Evolutionary conservation across 2,797 vertebrate genomes (phyloP).

Genomic region (Aplochiton taeniatus): DNA sequence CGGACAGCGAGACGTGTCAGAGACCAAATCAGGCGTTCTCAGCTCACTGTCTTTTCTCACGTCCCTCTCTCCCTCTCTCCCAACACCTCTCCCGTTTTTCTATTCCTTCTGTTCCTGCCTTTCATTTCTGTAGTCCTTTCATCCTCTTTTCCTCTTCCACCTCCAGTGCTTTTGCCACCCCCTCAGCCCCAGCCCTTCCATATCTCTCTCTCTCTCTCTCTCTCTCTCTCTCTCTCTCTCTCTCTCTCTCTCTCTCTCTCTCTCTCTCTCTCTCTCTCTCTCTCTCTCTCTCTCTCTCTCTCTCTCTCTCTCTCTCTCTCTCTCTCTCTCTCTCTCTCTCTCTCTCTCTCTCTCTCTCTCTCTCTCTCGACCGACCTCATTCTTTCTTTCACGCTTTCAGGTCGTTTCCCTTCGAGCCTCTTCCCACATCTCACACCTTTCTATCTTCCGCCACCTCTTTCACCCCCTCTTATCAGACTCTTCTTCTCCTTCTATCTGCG

Average conservation of each 20-base stretch:
- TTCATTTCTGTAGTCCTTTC: too few species aligned
- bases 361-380: too few species aligned
- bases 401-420: neutral
- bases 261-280: slow-evolving; percentile 2
- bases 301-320: neutral
- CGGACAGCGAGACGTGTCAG: too few species aligned
- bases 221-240: neutral
- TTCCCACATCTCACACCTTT: slow-evolving; percentile 31
- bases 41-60: too few species aligned
- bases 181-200: too few species aligned
- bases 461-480: neutral
- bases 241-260: neutral
- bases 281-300: too few species aligned
- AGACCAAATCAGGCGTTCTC: too few species aligned
- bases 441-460: slow-evolving; percentile 22
- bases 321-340: neutral
- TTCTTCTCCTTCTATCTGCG: neutral
- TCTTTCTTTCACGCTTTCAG: neutral
- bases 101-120: too few species aligned
- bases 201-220: neutral
- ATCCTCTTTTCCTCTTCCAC: too few species aligned
- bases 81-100: too few species aligned
- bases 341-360: neutral
- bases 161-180: too few species aligned
- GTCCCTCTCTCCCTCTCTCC: too few species aligned